Conservation (phyloP, 2,797 vertebrate genomes). For the Peromyscus melanophrys region DNA sequence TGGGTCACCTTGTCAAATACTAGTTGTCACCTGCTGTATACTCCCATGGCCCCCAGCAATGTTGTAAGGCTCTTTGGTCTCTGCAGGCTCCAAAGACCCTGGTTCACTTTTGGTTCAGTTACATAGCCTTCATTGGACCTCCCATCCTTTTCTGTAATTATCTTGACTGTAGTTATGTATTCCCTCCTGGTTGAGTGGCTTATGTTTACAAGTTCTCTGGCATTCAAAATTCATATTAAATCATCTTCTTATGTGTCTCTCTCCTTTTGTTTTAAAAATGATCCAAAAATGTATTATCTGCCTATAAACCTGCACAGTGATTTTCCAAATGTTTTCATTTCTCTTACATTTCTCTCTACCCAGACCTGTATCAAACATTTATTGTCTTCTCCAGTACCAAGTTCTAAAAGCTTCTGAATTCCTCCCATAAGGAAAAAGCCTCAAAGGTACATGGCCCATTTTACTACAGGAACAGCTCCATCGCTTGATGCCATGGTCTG, state of each 20-base stretch:
- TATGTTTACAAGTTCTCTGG: background rate
- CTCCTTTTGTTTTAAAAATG: background rate
- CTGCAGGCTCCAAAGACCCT: background rate
- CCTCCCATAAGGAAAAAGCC: background rate
- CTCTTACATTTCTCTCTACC: background rate
- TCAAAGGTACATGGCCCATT: background rate
- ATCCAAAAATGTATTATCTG: too few relatives aligned
- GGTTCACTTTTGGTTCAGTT: background rate
- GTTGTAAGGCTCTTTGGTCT: background rate
- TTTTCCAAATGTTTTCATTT: background rate
- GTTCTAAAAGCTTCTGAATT: background rate
- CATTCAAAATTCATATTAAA: background rate
- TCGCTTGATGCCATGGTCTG: background rate
- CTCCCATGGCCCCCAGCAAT: too few relatives aligned
- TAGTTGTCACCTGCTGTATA: too few relatives aligned
- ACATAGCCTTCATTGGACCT: background rate
- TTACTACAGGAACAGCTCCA: background rate
- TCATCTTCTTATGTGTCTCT: background rate
- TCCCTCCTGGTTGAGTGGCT: background rate
- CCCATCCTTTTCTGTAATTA: background rate
- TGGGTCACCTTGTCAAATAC: too few relatives aligned
- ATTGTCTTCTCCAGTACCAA: background rate
- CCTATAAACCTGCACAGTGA: background rate
- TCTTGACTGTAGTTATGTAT: background rate
- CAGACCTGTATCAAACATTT: too few relatives aligned